phyloP scores from a whole-genome alignment of 2,888 invertebrate species.

The Myopa tessellatipennis region DNA sequence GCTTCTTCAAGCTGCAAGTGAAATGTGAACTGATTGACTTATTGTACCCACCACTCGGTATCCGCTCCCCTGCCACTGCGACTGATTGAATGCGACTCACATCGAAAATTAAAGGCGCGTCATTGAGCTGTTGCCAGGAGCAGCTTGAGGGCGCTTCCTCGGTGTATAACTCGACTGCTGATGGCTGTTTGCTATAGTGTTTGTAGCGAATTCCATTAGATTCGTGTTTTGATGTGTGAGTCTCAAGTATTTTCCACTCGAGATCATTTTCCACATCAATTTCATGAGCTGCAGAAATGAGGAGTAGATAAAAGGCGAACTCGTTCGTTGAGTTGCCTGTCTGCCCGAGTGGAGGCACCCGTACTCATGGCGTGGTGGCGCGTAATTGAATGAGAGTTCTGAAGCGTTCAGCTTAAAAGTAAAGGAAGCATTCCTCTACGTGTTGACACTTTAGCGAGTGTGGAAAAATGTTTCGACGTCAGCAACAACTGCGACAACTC shows the following conservation, averaged over 20 bases:
- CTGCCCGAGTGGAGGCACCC: not conserved
- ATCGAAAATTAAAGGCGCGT: not conserved
- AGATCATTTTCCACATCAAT: conserved; percentile 43
- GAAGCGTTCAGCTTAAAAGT: conserved; percentile 13
- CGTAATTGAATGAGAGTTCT: not conserved
- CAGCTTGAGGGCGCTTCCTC: too few relatives aligned
- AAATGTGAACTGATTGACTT: too few relatives aligned
- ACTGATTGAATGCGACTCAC: not conserved
- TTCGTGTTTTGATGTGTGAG: conserved; percentile 39
- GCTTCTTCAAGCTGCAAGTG: too few relatives aligned
- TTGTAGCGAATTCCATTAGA: conserved; percentile 48
- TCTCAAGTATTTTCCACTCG: conserved; percentile 50
- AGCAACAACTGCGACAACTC: not conserved
- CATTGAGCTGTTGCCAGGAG: not conserved
- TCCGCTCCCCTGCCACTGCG: not conserved
- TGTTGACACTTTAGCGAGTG: conserved; percentile 5
- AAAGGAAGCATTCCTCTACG: not conserved
- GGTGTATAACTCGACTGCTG: conserved; percentile 26
- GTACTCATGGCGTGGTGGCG: not conserved
- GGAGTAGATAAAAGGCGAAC: conserved; percentile 4
- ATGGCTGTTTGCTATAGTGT: conserved; percentile 31
- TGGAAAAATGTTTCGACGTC: conserved; percentile 5
- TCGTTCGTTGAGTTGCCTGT: not conserved
- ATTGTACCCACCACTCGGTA: not conserved
- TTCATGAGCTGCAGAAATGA: conserved; percentile 33